Evolutionary conservation across 2,888 invertebrate genomes (phyloP).

Genomic region (Volucella inanis): DNA sequence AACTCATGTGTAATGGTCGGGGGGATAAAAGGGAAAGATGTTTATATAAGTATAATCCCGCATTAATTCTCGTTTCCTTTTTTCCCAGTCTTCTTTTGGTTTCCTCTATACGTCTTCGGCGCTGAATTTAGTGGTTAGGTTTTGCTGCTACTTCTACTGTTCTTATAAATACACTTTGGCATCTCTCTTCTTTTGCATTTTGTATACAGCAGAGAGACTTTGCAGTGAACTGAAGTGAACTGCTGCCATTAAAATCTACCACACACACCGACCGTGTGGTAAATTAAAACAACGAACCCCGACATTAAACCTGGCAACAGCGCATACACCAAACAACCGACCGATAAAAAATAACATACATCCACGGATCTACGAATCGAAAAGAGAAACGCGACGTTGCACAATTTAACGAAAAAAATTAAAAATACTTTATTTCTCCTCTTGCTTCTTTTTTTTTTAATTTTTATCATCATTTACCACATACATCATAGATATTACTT

Average conservation of each 20-base stretch:
- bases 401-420: constrained; percentile 56
- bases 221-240: constrained; percentile 70
- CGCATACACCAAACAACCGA: constrained; percentile 63
- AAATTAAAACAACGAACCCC: constrained; percentile 49
- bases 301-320: constrained; percentile 62
- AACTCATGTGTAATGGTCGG: background rate
- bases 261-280: constrained; percentile 45
- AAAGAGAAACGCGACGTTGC: constrained; percentile 72
- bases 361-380: constrained; percentile 50
- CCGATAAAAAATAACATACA: constrained; percentile 31
- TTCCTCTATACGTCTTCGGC: constrained; percentile 46
- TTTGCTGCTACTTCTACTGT: constrained; percentile 8
- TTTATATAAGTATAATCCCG: constrained; percentile 69
- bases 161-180: constrained; percentile 10
- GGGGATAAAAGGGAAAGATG: constrained; percentile 30
- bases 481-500: constrained; percentile 37
- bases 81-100: constrained; percentile 24
- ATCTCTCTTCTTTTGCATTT: constrained; percentile 29
- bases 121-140: constrained; percentile 64
- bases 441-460: constrained; percentile 25
- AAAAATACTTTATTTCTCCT: constrained; percentile 14
- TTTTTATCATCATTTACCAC: constrained; percentile 55
- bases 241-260: constrained; percentile 70
- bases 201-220: constrained; percentile 54
- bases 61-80: constrained; percentile 63